A percentile compares a stretch with the other conserved stretches of the same genome.
Evolutionary conservation across 2,113 vertebrate genomes (phyloP).

Genomic region (Cinclus cinclus): DNA sequence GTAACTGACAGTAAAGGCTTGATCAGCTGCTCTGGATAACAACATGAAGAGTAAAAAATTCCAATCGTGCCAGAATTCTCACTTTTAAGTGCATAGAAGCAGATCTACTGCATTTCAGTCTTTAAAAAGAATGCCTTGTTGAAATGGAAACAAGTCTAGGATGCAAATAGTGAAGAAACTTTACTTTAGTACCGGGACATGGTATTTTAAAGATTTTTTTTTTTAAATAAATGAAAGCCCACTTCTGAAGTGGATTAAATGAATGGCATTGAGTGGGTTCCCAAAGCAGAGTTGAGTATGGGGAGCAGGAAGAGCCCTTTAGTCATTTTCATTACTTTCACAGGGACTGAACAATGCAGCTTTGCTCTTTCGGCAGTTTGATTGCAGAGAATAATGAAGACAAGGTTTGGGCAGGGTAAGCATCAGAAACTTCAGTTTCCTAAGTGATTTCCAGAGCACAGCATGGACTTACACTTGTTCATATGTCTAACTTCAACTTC

Average conservation of each 20-base stretch:
- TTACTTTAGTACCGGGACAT: not conserved
- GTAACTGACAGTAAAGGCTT: not conserved
- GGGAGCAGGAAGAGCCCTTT: not conserved
- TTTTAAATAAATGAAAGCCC: not conserved
- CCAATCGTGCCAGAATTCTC: not conserved
- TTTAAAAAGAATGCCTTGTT: not conserved
- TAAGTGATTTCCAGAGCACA: not conserved
- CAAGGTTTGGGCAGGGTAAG: accelerated
- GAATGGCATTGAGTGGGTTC: not conserved
- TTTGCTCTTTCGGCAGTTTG: not conserved
- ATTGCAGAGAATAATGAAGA: not conserved
- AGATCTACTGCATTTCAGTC: not conserved
- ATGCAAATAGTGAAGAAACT: not conserved
- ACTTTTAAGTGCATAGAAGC: not conserved
- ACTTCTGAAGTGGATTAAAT: not conserved
- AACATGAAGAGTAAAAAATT: not conserved
- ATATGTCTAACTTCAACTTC: not conserved
- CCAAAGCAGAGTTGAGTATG: not conserved
- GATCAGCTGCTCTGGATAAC: not conserved
- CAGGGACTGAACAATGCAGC: not conserved
- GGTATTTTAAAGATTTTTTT: not conserved
- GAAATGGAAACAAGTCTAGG: not conserved
- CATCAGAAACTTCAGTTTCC: not conserved
- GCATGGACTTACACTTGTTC: not conserved
- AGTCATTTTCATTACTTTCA: not conserved